Percentiles rank a stretch among this genome's conserved stretches.
Evolutionary conservation across 2,113 vertebrate species (phyloP).

Genomic region (Zosterops borbonicus): DNA sequence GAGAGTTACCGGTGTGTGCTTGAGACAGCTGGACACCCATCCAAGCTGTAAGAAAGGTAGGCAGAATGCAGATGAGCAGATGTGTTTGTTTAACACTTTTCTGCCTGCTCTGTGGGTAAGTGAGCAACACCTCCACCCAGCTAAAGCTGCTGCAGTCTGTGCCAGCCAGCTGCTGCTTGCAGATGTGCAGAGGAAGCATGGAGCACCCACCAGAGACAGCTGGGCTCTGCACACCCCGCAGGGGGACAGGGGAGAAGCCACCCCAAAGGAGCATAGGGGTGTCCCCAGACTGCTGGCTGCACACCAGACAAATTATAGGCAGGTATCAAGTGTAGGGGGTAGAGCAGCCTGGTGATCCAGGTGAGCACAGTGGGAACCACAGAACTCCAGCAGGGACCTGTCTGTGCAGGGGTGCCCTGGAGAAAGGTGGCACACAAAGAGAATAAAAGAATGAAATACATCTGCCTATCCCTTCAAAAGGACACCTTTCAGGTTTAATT

Average conservation of each 20-base stretch:
- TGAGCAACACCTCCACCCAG: neutral
- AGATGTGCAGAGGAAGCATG: neutral
- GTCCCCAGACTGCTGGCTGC: neutral
- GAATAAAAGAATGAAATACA: neutral
- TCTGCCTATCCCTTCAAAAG: neutral
- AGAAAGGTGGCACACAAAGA: neutral
- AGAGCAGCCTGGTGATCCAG: neutral
- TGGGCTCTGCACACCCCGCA: neutral
- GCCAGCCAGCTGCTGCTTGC: neutral
- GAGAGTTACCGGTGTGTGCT: neutral
- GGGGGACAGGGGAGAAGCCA: accelerated
- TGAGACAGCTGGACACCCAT: neutral
- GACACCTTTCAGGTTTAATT: neutral
- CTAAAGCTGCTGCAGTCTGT: neutral
- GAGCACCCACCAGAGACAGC: neutral
- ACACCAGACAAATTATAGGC: neutral
- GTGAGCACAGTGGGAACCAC: neutral
- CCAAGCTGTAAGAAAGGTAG: neutral
- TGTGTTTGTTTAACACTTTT: neutral
- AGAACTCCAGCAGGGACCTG: neutral
- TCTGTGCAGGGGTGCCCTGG: neutral
- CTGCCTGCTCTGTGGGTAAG: neutral
- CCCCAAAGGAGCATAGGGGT: neutral
- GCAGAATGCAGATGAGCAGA: neutral
- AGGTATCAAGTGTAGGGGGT: neutral